phyloP scores from a whole-genome alignment of 2,113 vertebrate species.

The Cromileptes altivelis region DNA sequence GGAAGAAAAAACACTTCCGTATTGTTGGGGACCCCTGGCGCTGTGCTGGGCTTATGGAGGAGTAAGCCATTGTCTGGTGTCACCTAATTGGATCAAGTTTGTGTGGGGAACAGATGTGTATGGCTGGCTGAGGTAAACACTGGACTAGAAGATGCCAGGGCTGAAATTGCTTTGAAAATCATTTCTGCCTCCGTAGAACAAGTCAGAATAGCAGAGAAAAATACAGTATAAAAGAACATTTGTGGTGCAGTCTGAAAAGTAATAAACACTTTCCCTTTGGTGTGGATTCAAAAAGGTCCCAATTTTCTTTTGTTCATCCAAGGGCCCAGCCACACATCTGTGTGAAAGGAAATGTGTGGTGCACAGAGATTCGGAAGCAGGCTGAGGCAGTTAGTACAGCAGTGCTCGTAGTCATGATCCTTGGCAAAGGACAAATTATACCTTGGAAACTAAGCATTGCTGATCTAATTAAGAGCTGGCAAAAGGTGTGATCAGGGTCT shows the following conservation, averaged over 20 bases:
- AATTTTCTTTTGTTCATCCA: slow-evolving; percentile 40
- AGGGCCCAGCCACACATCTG: slow-evolving; percentile 9
- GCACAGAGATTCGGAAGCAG: slow-evolving; percentile 7
- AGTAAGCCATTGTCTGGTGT: slow-evolving; percentile 75
- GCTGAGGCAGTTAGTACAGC: slow-evolving; percentile 31
- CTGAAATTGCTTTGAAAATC: slow-evolving; percentile 76
- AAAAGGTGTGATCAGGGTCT: slow-evolving; percentile 66
- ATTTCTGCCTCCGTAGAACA: slow-evolving; percentile 48
- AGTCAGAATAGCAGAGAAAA: slow-evolving; percentile 47
- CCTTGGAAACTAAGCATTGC: slow-evolving; percentile 61
- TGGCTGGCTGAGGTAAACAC: slow-evolving; percentile 70
- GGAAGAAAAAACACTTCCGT: slow-evolving; percentile 69
- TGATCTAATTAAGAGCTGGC: slow-evolving; percentile 79
- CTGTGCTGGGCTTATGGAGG: slow-evolving; percentile 62
- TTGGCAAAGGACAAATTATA: slow-evolving; percentile 66
- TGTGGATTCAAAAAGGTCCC: slow-evolving; percentile 54
- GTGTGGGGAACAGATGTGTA: slow-evolving; percentile 77
- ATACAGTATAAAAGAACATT: slow-evolving; percentile 65
- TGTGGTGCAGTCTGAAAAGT: slow-evolving; percentile 50
- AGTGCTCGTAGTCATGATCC: slow-evolving; percentile 42
- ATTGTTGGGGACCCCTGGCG: slow-evolving; percentile 64
- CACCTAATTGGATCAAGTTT: slow-evolving; percentile 80
- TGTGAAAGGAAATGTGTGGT: slow-evolving; percentile 6
- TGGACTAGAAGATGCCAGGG: slow-evolving; percentile 65
- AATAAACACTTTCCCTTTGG: slow-evolving; percentile 66